These are phyloP conservation scores for Megalops cyprinoides DNA, from an alignment of 2,797 vertebrate genomes.

Conservation along the genomic window DNA sequence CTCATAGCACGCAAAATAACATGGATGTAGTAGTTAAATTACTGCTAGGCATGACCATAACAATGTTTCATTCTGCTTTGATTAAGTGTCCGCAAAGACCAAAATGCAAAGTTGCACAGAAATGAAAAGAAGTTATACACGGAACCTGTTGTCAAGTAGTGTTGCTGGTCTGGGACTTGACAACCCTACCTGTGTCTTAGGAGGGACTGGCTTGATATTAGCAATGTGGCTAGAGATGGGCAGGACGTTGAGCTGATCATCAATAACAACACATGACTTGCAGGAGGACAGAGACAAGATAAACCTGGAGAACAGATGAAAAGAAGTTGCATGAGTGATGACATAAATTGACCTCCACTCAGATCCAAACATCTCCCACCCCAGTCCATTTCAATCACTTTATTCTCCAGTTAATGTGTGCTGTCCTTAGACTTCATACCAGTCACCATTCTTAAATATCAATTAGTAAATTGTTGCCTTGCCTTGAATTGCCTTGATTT, in stretches of 20 bases:
- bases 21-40: too few relatives aligned
- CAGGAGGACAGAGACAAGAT: conserved; percentile 92
- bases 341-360: background rate
- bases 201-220: conserved; percentile 85
- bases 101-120: background rate
- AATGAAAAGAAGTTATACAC: background rate
- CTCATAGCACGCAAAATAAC: background rate
- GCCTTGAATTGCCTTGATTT: too few relatives aligned
- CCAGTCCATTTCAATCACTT: background rate
- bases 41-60: too few relatives aligned
- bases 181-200: conserved; percentile 80
- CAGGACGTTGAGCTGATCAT: conserved; percentile 93
- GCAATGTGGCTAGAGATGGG: conserved; percentile 90
- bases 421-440: background rate
- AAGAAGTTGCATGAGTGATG: background rate
- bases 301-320: conserved; percentile 74
- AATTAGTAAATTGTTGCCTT: too few relatives aligned
- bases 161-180: background rate
- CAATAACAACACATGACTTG: conserved; percentile 92
- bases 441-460: too few relatives aligned
- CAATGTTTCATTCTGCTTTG: too few relatives aligned
- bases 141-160: too few relatives aligned
- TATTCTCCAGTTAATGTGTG: background rate
- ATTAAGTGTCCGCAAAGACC: too few relatives aligned
- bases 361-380: background rate